Conservation (phyloP, 2,113 vertebrate genomes). For the human region GRCh38 chr15:35738501-35739000, state of each 20-base stretch:
- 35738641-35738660: neutral
- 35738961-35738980: neutral
- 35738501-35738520: no score
- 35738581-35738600: no score
- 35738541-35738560: no score
- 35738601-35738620: no score
- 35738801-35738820: neutral
- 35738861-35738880: neutral
- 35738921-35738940: neutral
- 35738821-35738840: neutral
- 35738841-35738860: neutral
- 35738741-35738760: constrained; percentile 10
- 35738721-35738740: neutral
- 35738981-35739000: neutral
- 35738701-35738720: neutral
- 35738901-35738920: neutral
- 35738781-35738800: neutral
- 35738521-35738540: no score
- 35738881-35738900: neutral
- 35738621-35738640: no score
- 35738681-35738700: neutral
- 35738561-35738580: no score
- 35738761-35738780: neutral
- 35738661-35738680: neutral
- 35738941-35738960: neutral